A percentile compares a stretch with the other conserved stretches of the same genome.
Conservation (phyloP, 2,888 invertebrate genomes). For the Ichneumoninae sp. region DNA sequence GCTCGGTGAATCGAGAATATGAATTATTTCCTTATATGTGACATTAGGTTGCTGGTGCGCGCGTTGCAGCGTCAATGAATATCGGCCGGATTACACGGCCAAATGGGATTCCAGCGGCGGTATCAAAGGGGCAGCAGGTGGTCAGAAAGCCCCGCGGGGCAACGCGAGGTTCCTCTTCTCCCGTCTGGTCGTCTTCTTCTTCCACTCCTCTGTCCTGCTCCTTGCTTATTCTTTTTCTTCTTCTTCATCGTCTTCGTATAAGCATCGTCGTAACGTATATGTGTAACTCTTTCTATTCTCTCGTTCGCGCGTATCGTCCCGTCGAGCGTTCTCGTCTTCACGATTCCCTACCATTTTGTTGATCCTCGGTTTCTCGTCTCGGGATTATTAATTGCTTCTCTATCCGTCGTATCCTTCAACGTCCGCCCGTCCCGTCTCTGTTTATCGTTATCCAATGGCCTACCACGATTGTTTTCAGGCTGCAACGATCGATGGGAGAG, state of each 20-base stretch:
- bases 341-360: slow-evolving; percentile 70
- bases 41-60: neutral
- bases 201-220: slow-evolving; percentile 35
- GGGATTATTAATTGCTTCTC: slow-evolving; percentile 77
- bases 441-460: slow-evolving; percentile 36
- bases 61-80: slow-evolving; percentile 69
- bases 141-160: slow-evolving; percentile 78
- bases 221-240: slow-evolving; percentile 34
- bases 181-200: slow-evolving; percentile 54
- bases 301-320: slow-evolving; percentile 63
- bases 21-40: slow-evolving; percentile 38
- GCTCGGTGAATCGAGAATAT: slow-evolving; percentile 45
- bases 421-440: slow-evolving; percentile 43
- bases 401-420: slow-evolving; percentile 67
- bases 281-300: slow-evolving; percentile 64
- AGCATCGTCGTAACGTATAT: slow-evolving; percentile 18
- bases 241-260: slow-evolving; percentile 45
- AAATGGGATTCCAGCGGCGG: slow-evolving; percentile 83
- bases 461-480: slow-evolving; percentile 61
- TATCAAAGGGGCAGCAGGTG: slow-evolving; percentile 84
- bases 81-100: slow-evolving; percentile 81
- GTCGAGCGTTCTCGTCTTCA: slow-evolving; percentile 66
- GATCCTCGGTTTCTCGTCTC: slow-evolving; percentile 75
- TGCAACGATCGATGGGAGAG: slow-evolving; percentile 52
- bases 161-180: slow-evolving; percentile 71